Conservation (phyloP, 2,888 invertebrate genomes). For the Synergus gifuensis region DNA sequence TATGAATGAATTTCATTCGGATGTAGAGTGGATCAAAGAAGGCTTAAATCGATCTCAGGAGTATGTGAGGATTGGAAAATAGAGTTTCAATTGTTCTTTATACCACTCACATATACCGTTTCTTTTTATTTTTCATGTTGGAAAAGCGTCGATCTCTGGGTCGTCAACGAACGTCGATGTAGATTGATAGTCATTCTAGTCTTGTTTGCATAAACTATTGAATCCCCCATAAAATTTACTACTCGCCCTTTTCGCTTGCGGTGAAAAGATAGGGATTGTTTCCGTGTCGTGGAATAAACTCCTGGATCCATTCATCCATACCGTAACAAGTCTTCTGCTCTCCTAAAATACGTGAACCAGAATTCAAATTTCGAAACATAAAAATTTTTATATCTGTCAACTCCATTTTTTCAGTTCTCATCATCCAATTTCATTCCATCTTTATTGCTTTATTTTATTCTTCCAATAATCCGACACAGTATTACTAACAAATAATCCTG, state of each 20-base stretch:
- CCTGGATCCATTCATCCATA: constrained; percentile 33
- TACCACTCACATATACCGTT: neutral
- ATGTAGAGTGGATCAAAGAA: constrained; percentile 39
- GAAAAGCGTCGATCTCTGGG: constrained; percentile 47
- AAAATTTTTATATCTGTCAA: constrained; percentile 12
- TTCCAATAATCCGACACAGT: neutral
- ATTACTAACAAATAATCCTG: neutral
- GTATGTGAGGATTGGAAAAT: constrained; percentile 24
- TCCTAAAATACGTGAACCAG: constrained; percentile 23
- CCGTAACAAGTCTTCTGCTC: neutral
- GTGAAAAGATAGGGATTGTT: constrained; percentile 51
- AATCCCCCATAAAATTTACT: constrained; percentile 62
- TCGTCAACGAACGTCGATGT: constrained; percentile 50
- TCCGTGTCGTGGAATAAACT: constrained; percentile 66
- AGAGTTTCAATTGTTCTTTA: neutral
- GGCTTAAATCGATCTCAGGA: constrained; percentile 44
- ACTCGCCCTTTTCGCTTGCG: constrained; percentile 50
- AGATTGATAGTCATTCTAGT: constrained; percentile 58
- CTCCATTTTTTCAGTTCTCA: neutral
- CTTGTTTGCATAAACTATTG: constrained; percentile 64
- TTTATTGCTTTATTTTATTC: neutral
- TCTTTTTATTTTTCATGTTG: neutral
- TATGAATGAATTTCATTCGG: constrained; percentile 51
- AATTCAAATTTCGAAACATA: constrained; percentile 29
- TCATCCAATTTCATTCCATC: neutral